These are phyloP conservation scores for Lepetodrilus schrolli DNA, from an alignment of 2,888 invertebrate species.

Conservation along the genomic window DNA sequence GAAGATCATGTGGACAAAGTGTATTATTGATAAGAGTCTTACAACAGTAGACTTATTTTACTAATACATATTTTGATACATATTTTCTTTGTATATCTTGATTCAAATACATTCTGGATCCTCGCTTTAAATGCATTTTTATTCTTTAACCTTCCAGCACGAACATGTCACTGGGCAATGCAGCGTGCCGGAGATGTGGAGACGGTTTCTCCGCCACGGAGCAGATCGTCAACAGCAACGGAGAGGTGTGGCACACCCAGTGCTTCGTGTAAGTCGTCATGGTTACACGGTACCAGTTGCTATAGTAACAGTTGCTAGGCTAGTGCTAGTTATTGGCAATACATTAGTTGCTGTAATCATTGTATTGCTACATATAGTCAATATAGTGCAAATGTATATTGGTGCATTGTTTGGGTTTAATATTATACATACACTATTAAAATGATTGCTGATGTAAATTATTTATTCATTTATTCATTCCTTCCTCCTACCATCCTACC, in stretches of 20 bases:
- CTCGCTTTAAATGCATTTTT: too few relatives aligned
- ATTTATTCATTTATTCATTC: too few relatives aligned
- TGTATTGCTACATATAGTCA: too few relatives aligned
- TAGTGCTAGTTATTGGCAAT: neutral
- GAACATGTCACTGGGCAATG: constrained; percentile 84
- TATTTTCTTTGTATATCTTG: neutral
- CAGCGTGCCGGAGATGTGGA: constrained; percentile 95
- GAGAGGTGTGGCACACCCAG: constrained; percentile 98
- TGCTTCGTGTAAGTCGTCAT: constrained; percentile 91
- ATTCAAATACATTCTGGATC: neutral
- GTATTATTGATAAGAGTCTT: too few relatives aligned
- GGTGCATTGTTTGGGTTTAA: too few relatives aligned
- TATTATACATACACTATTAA: too few relatives aligned
- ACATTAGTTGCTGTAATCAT: too few relatives aligned
- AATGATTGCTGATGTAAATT: too few relatives aligned
- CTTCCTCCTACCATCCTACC: too few relatives aligned
- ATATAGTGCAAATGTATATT: too few relatives aligned
- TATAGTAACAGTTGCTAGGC: neutral
- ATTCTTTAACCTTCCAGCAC: constrained; percentile 64
- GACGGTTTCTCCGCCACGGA: constrained; percentile 97
- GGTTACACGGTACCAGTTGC: neutral
- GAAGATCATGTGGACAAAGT: too few relatives aligned
- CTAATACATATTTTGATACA: neutral
- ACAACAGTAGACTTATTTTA: neutral
- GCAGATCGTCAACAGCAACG: constrained; percentile 98